Evolutionary conservation across 1,140 invertebrate genomes (phyloP), one percentile per base, ranked within the genome.

Genomic region (Wasmannia auropunctata): DNA sequence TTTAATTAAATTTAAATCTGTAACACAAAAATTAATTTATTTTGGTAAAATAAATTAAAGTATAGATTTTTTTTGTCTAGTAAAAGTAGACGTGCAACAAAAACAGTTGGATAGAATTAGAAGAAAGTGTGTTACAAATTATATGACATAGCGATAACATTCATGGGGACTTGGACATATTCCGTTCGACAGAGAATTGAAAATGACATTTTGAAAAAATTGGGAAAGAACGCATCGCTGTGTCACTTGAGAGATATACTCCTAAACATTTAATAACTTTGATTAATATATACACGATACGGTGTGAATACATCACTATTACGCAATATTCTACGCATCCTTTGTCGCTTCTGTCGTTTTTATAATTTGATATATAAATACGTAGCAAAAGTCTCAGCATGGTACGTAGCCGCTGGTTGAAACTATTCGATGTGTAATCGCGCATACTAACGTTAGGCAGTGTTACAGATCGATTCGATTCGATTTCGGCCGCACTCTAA

Each of bases 351-450:
- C 69, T 87, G 86, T 88, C 89, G 34, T 81, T 81, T 89, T 81
- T 88, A 79, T 88, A 90, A 90, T 92, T 92, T 87, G 86, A 92
- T 93, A 91, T 94, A 94, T 91, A 94, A 94, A 93, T 93, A 92
- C 91, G 90, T 94, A 94, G 91, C 90, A 94, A 93, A 91, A 77
- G 83, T 88, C 51, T 80, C 89, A 84, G 88, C 88, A 67, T 75
- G 69, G 89, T 88, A 75, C 74, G 79, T 92, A 90, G 85, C 86
- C 85, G 60, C 88, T 81, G 54, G 74, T 90, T 87, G 86, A 92
- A 87, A 88, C 72, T 86, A 89, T 92, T 92, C 91, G 91, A 93
- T 93, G 92, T 92, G 63, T 75, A 79, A 85, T 90, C 69, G 87
- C 90, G 77, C 75, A 72, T 86, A 90, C 60, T 91, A 90, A 87